Conservation (phyloP, 2,797 vertebrate species). For the Eulemur albifrons region DNA sequence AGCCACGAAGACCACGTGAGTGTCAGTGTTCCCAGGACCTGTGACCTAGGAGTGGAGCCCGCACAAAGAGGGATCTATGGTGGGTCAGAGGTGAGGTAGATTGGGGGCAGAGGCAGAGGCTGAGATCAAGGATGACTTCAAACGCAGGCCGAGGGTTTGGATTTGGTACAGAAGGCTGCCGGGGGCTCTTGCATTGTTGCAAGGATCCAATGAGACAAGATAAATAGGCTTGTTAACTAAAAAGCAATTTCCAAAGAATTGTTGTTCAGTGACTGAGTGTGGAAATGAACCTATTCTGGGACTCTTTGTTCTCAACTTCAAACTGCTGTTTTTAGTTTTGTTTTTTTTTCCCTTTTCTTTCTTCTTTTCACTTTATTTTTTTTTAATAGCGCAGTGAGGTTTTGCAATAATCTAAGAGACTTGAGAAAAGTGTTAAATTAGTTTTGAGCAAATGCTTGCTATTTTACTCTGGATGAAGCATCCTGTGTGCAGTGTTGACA, state of each 20-base stretch:
- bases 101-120: not conserved
- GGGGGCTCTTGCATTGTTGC: not conserved
- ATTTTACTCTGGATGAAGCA: not conserved
- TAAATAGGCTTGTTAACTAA: constrained; percentile 44
- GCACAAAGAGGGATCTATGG: accelerated
- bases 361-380: not conserved
- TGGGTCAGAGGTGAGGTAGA: not conserved
- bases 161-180: not conserved
- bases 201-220: not conserved
- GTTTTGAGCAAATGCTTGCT: constrained; percentile 12
- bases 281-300: constrained; percentile 59
- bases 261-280: constrained; percentile 43
- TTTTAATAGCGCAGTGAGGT: constrained; percentile 32
- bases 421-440: constrained; percentile 38
- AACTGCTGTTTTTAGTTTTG: constrained; percentile 22
- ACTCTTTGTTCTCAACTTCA: constrained; percentile 58
- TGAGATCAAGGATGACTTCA: not conserved
- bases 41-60: not conserved
- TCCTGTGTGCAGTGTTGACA: not conserved
- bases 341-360: not conserved
- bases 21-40: no score
- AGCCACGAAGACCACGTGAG: accelerated
- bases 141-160: not conserved
- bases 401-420: constrained; percentile 25
- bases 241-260: constrained; percentile 54